A percentile compares a stretch with the other conserved stretches of the same genome.
phyloP scores from a whole-genome alignment of 2,113 vertebrate species.

The Synchiropus splendidus region DNA sequence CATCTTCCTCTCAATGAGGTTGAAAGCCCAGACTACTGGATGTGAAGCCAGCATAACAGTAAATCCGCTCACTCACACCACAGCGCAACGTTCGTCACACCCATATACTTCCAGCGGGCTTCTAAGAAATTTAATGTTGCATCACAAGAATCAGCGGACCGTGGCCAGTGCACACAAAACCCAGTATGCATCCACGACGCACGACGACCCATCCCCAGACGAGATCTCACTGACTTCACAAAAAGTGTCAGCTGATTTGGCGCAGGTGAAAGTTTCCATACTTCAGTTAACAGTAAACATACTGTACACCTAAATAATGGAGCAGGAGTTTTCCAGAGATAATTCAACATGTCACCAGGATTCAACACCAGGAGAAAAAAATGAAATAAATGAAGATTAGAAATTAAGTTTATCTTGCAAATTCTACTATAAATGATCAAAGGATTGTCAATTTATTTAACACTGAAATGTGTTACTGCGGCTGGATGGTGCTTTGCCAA shows the following conservation, averaged over 20 bases:
- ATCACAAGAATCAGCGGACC: constrained; percentile 39
- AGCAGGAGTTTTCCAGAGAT: too few relatives aligned
- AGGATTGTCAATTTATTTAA: too few relatives aligned
- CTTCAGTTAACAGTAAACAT: constrained; percentile 14
- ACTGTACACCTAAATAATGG: too few relatives aligned
- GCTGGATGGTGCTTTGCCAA: too few relatives aligned
- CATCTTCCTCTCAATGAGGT: too few relatives aligned
- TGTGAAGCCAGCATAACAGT: constrained; percentile 17
- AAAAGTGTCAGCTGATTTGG: constrained; percentile 21
- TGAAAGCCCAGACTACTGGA: constrained; percentile 18
- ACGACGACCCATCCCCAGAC: constrained; percentile 10
- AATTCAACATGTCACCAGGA: too few relatives aligned
- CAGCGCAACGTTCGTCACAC: constrained; percentile 41
- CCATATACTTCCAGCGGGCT: constrained; percentile 31
- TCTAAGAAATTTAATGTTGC: constrained; percentile 51
- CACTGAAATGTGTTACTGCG: too few relatives aligned
- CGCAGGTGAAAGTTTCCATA: constrained; percentile 14
- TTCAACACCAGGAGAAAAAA: too few relatives aligned
- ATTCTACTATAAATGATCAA: too few relatives aligned
- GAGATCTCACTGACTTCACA: constrained; percentile 26
- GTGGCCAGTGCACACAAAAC: constrained; percentile 40
- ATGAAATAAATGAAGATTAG: too few relatives aligned
- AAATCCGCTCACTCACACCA: constrained; percentile 41
- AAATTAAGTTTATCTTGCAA: too few relatives aligned
- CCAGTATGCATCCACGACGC: constrained; percentile 23